Percentiles rank a stretch among this genome's conserved stretches.
Evolutionary conservation across 1,140 invertebrate genomes (phyloP).

Genomic region (Calycopis cecrops): DNA sequence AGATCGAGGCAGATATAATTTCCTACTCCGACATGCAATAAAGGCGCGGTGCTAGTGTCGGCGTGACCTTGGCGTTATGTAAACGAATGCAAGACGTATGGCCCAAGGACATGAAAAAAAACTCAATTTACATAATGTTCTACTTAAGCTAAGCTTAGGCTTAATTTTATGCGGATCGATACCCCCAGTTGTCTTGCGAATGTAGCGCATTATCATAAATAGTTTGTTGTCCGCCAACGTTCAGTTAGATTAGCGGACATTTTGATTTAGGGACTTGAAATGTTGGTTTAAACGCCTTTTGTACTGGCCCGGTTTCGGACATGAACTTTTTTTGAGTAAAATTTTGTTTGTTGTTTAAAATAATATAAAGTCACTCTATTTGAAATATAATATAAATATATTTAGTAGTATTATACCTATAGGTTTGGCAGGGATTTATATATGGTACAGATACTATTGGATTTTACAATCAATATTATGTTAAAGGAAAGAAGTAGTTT

Average conservation of each 20-base stretch:
- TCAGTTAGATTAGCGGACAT: not conserved
- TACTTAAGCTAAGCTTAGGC: constrained; percentile 6
- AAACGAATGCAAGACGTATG: constrained; percentile 43
- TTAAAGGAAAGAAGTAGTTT: no score
- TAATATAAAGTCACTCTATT: no score
- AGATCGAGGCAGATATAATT: constrained; percentile 43
- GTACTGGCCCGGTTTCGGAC: no score
- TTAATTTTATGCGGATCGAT: constrained; percentile 13
- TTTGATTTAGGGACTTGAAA: not conserved
- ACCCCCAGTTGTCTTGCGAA: constrained; percentile 8
- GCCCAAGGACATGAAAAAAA: constrained; percentile 40
- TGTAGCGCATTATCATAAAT: not conserved
- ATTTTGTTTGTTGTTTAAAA: no score
- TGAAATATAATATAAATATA: no score
- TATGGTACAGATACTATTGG: no score
- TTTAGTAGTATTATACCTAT: no score
- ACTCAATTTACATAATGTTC: constrained; percentile 33
- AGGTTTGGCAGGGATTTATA: no score
- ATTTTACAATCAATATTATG: no score
- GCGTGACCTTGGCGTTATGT: constrained; percentile 50
- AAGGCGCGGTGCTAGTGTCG: constrained; percentile 46
- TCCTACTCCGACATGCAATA: constrained; percentile 47
- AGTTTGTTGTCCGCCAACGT: not conserved
- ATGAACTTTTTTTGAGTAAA: no score
- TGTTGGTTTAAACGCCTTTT: not conserved